These are phyloP conservation scores for Zapornia atra DNA, from an alignment of 2,113 vertebrate genomes.

Conservation along the genomic window DNA sequence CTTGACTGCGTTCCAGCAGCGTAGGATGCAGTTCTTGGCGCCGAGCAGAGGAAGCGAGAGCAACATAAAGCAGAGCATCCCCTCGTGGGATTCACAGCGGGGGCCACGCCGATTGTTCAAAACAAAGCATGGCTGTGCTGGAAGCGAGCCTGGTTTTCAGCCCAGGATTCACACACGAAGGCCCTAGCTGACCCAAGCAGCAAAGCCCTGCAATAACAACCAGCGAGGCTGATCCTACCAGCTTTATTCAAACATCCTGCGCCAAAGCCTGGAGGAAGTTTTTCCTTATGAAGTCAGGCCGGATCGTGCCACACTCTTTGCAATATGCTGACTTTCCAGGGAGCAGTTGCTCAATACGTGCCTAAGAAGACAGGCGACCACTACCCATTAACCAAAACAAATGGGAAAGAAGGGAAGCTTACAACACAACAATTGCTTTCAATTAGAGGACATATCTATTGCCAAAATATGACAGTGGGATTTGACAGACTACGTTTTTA, in stretches of 20 bases:
- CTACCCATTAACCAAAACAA: conserved; percentile 22
- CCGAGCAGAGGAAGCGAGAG: neutral
- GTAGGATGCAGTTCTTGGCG: neutral
- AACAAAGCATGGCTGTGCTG: conserved; percentile 3
- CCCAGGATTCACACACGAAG: neutral
- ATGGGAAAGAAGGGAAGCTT: conserved; percentile 22
- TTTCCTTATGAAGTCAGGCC: conserved; percentile 4
- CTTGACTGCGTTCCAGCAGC: neutral
- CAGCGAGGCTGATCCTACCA: neutral
- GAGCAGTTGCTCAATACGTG: conserved; percentile 35
- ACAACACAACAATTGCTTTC: conserved; percentile 50
- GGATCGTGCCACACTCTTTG: neutral
- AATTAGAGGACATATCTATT: conserved; percentile 51
- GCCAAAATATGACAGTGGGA: conserved; percentile 31
- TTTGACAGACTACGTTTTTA: conserved; percentile 44
- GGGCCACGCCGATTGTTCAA: neutral
- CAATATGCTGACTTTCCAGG: neutral
- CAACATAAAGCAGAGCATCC: conserved; percentile 2
- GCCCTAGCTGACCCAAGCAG: neutral
- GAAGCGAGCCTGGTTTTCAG: neutral
- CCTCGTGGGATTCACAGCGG: neutral
- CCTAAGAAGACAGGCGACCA: conserved; percentile 13
- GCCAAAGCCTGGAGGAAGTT: neutral
- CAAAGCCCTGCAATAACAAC: neutral
- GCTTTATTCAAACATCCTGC: neutral